Conservation (phyloP, 2,888 invertebrate species). For the Himalopsyche japonica region DNA sequence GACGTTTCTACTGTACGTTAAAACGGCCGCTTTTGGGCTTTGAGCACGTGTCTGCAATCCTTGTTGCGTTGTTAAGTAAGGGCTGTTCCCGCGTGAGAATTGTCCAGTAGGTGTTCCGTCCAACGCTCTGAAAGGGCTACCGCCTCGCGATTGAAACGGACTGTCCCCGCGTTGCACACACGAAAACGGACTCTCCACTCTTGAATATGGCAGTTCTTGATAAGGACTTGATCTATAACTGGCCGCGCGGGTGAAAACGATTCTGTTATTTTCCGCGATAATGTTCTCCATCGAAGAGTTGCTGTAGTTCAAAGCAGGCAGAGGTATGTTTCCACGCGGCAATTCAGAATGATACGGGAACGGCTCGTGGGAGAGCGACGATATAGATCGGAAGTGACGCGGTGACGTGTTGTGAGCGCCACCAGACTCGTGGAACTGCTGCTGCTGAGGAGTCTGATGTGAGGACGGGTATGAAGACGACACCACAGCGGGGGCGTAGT, state of each 20-base stretch:
- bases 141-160: conserved; percentile 14
- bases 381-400: conserved; percentile 29
- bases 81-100: conserved; percentile 33
- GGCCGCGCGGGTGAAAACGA: background rate
- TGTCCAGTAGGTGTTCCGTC: conserved; percentile 15
- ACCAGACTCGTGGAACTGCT: background rate
- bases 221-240: background rate
- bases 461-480: conserved; percentile 5
- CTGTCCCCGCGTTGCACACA: background rate
- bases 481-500: conserved; percentile 17
- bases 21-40: conserved; percentile 16
- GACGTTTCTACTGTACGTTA: conserved; percentile 22
- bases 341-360: background rate
- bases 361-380: conserved; percentile 20
- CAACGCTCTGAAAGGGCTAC: conserved; percentile 25
- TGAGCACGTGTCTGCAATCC: conserved; percentile 17
- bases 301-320: background rate
- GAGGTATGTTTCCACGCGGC: background rate
- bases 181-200: conserved; percentile 31
- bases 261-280: background rate
- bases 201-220: background rate
- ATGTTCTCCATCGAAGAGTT: background rate
- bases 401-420: conserved; percentile 21
- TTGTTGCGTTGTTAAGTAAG: conserved; percentile 21
- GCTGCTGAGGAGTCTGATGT: background rate